These are phyloP conservation scores for Harpegnathos saltator DNA, from an alignment of 1,140 invertebrate genomes.

Conservation along the genomic window DNA sequence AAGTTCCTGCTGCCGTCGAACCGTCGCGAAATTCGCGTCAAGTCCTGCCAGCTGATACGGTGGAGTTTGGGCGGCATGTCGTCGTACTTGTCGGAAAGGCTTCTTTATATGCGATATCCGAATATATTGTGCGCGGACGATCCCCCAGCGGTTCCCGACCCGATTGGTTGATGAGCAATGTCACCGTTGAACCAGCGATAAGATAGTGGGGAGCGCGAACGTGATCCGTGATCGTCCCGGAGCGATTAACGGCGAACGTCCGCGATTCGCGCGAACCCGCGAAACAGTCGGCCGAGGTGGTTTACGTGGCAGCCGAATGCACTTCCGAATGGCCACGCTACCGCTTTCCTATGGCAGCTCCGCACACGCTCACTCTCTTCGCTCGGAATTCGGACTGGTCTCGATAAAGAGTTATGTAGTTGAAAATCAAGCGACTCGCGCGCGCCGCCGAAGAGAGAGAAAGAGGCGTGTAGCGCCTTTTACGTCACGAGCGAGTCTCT, in stretches of 20 bases:
- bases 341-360: neutral
- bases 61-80: slow-evolving; percentile 55
- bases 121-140: slow-evolving; percentile 13
- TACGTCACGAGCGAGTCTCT: too few relatives aligned
- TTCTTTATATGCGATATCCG: slow-evolving; percentile 65
- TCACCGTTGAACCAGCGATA: slow-evolving; percentile 43
- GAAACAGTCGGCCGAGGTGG: slow-evolving; percentile 24
- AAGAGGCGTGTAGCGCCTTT: too few relatives aligned
- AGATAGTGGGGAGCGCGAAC: slow-evolving; percentile 47
- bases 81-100: neutral
- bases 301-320: slow-evolving; percentile 16
- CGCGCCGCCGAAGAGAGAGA: too few relatives aligned
- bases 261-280: slow-evolving; percentile 1
- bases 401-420: neutral
- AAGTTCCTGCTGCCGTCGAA: neutral
- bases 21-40: slow-evolving; percentile 1
- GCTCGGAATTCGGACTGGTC: neutral
- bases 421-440: too few relatives aligned
- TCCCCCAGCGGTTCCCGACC: slow-evolving; percentile 1
- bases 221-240: neutral
- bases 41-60: slow-evolving; percentile 51
- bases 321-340: slow-evolving; percentile 8
- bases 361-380: too few relatives aligned
- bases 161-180: slow-evolving; percentile 52
- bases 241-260: neutral